These are phyloP conservation scores for Bryconaethiops microstoma DNA, from an alignment of 2,797 vertebrate genomes.

Conservation along the genomic window DNA sequence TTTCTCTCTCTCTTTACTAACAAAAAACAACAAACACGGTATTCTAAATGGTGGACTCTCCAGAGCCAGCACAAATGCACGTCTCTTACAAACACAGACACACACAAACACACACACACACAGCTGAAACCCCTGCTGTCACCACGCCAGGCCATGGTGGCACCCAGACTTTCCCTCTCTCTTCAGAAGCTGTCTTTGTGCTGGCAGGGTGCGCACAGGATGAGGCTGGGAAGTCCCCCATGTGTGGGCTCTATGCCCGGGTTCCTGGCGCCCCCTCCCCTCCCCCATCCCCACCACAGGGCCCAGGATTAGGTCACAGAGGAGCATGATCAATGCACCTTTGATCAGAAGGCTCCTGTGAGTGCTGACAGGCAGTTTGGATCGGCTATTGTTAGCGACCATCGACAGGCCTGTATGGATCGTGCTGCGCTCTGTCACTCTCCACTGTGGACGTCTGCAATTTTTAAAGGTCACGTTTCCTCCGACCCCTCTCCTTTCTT, in stretches of 20 bases:
- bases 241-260: conserved; percentile 48
- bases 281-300: conserved; percentile 53
- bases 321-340: conserved; percentile 78
- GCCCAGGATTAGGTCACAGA: conserved; percentile 68
- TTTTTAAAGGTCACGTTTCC: conserved; percentile 85
- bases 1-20: conserved; percentile 16
- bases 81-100: background rate
- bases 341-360: conserved; percentile 79
- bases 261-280: conserved; percentile 36
- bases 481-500: conserved; percentile 22
- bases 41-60: conserved; percentile 17
- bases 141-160: conserved; percentile 49
- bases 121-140: conserved; percentile 43
- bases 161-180: conserved; percentile 45
- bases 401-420: conserved; percentile 87
- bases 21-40: conserved; percentile 15
- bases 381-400: conserved; percentile 81
- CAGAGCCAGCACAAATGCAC: conserved; percentile 34
- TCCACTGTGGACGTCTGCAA: conserved; percentile 79
- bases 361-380: conserved; percentile 84
- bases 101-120: conserved; percentile 43
- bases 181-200: conserved; percentile 54
- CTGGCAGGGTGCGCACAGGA: conserved; percentile 45
- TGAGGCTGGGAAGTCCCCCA: conserved; percentile 34
- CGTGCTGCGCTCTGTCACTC: conserved; percentile 77